Base-by-base conservation (phyloP, 2,113 vertebrate species). In the Caranx ignobilis region DNA sequence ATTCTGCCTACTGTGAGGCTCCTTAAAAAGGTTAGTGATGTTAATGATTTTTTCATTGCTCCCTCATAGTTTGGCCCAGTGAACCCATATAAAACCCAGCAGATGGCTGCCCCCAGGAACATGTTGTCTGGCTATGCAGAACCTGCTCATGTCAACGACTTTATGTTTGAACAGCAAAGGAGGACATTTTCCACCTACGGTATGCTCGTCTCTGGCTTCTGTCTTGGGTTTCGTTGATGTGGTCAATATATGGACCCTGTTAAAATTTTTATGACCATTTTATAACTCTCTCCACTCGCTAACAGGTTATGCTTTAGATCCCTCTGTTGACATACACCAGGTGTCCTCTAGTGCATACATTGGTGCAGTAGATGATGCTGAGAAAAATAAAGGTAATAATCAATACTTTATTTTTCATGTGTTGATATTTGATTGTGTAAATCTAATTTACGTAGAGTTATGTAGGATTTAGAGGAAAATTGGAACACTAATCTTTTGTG, bases 81-180 rank as follows among this genome's bases (percentile, higher is more conserved):
- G 81, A 99, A 99, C 88, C 98, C 98, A 13, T 98, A 96, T 91
- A 95, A 94, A 90, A 96, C 95, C 45, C 97, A 99, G 87, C 98
- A 99, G 86, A 99, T 99, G 98, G 94, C 98, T 73, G 98, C 98
- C 32, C 96, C 97, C 41, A 96, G 98, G 83, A 99, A 99, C 91
- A 99, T 99, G 97, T 94, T 99, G 65, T 99, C 98, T 85, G 98
- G 98, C 75, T 99, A 96, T 84, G 97, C 97, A 35, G 98, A 99
- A 91, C 96, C 98, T 75, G 96, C 97, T 79, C 98, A 99, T 41
- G 95, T 99, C 87, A 99, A 99, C 62, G 97, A 99, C 86, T 99
- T 99, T 78, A 99, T 99, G 98, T 99, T 99, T 94, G 98, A 99
- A 79, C 97, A 99, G 70, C 97, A 99, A 86, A 95, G 98, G 80